Conservation (phyloP, 2,113 vertebrate species). For the Pachycephala philippinensis region DNA sequence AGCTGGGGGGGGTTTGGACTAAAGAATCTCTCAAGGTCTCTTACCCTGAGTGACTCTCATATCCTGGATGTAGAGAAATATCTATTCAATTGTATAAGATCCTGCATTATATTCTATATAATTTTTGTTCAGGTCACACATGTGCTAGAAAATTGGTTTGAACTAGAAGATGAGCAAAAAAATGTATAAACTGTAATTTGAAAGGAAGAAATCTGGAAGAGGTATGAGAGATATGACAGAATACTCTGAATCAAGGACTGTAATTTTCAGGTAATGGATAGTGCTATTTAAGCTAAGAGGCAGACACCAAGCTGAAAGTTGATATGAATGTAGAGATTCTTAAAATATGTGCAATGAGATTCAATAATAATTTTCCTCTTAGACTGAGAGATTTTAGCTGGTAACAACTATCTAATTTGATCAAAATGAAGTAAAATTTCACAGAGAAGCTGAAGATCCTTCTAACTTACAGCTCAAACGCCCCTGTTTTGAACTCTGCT, state of each 20-base stretch:
- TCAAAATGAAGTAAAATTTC: neutral
- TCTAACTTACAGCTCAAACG: neutral
- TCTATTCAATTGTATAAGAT: neutral
- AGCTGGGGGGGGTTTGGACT: fast-evolving
- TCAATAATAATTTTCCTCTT: neutral
- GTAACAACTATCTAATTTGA: neutral
- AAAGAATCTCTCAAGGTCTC: neutral
- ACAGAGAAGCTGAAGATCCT: neutral
- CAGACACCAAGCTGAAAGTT: neutral
- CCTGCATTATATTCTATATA: neutral
- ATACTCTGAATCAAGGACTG: neutral
- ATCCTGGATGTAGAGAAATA: neutral
- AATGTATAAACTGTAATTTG: neutral
- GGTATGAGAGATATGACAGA: neutral
- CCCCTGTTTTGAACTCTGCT: neutral
- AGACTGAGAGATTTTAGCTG: neutral
- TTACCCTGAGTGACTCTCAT: neutral
- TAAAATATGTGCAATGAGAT: neutral
- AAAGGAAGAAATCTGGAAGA: neutral
- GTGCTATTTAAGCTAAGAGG: constrained; percentile 2
- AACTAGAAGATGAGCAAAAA: neutral
- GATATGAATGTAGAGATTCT: neutral
- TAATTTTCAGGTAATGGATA: constrained; percentile 1
- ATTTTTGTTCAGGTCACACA: neutral
- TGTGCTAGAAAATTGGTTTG: neutral